These are phyloP conservation scores for Danio tinwini DNA, from an alignment of 2,797 vertebrate genomes.

Conservation along the genomic window DNA sequence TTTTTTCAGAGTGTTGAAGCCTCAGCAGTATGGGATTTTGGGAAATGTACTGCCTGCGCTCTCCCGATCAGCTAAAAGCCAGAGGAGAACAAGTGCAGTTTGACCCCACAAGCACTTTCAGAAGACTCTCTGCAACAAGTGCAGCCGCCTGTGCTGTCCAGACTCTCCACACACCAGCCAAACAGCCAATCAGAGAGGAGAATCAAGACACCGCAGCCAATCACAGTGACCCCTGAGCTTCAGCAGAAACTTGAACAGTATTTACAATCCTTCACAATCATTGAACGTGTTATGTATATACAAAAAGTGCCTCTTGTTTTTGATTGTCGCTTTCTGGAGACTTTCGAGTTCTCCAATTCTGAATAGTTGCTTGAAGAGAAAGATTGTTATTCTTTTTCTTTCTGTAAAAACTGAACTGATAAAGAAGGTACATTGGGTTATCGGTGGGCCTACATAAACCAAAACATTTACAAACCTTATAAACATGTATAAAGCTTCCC, in stretches of 20 bases:
- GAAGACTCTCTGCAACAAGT: conserved; percentile 65
- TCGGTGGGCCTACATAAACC: no score
- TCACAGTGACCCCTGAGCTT: conserved; percentile 47
- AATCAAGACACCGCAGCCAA: conserved; percentile 57
- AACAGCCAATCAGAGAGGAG: conserved; percentile 69
- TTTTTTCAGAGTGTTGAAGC: conserved; percentile 79
- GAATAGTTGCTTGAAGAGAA: conserved; percentile 46
- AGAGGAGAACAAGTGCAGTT: conserved; percentile 15
- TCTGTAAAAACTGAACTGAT: conserved; percentile 45
- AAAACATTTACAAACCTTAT: no score
- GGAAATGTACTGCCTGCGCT: conserved; percentile 62
- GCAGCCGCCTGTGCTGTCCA: conserved; percentile 60
- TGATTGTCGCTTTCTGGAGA: conserved; percentile 71
- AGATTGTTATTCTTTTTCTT: conserved; percentile 50
- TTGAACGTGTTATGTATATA: conserved; percentile 50
- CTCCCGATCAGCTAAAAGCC: conserved; percentile 48
- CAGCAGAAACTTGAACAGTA: conserved; percentile 24
- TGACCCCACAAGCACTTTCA: conserved; percentile 70
- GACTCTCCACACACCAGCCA: conserved; percentile 66
- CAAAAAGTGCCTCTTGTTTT: conserved; percentile 78
- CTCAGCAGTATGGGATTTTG: conserved; percentile 57
- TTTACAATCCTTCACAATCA: conserved; percentile 31
- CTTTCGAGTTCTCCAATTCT: conserved; percentile 40
- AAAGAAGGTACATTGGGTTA: no score
- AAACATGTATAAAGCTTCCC: no score